phyloP scores from a whole-genome alignment of 2,113 vertebrate species.

The Calyptommatus sinebrachiatus region DNA sequence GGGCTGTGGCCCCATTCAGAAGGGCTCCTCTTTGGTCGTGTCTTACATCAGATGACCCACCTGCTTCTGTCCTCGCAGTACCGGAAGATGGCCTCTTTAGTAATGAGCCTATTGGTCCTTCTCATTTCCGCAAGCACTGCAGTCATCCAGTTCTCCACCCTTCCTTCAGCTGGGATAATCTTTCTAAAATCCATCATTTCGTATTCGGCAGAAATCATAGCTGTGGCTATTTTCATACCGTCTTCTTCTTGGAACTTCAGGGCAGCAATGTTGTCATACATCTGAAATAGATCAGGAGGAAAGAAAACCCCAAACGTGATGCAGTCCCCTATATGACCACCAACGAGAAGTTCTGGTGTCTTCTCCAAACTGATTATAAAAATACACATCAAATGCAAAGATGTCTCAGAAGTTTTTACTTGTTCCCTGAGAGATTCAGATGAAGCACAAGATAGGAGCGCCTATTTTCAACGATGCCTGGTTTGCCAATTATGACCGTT shows the following conservation, averaged over 20 bases:
- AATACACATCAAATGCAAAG: not conserved
- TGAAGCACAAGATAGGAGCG: too few species aligned
- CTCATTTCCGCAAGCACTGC: conserved; percentile 87
- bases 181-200: conserved; percentile 88
- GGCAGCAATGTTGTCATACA: conserved; percentile 92
- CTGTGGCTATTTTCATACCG: conserved; percentile 76
- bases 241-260: conserved; percentile 79
- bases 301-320: accelerated
- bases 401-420: not conserved
- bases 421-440: not conserved
- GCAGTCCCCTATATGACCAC: not conserved
- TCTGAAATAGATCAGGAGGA: conserved; percentile 67
- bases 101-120: conserved; percentile 86
- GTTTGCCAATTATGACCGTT: too few species aligned
- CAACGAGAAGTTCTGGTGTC: not conserved
- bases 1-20: not conserved
- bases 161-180: conserved; percentile 78
- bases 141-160: conserved; percentile 95
- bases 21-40: too few species aligned
- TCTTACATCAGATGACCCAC: conserved; percentile 57
- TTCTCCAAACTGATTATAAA: conserved; percentile 10
- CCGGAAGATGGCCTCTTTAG: conserved; percentile 92
- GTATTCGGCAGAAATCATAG: conserved; percentile 91
- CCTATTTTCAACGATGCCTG: too few species aligned
- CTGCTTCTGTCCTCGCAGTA: conserved; percentile 86